Conservation (phyloP, 2,797 vertebrate genomes). For the Urosaurus nigricauda region DNA sequence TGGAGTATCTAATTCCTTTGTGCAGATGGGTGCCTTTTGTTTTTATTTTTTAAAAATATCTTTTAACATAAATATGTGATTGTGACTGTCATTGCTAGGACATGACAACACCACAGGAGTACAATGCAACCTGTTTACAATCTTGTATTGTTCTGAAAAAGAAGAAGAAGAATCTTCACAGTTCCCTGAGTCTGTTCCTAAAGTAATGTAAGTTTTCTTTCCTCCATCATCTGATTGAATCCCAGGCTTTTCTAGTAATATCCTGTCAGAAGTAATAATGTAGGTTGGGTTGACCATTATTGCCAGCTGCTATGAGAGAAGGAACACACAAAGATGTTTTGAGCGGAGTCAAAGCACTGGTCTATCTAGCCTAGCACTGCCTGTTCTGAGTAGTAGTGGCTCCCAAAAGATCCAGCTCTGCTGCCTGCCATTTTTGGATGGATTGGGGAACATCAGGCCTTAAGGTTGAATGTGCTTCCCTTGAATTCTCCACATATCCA, state of each 20-base stretch:
- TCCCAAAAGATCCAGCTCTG: not conserved
- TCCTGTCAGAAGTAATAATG: not conserved
- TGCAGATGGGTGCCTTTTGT: slow-evolving; percentile 40
- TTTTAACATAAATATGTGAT: not conserved
- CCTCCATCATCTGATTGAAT: not conserved
- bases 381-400: not conserved
- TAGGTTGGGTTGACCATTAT: not conserved
- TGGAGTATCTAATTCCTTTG: not conserved
- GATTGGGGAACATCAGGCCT: not conserved
- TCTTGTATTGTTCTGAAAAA: not conserved
- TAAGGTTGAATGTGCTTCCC: not conserved
- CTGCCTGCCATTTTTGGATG: not conserved
- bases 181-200: too few species aligned
- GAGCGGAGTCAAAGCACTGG: not conserved
- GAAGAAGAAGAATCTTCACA: too few species aligned
- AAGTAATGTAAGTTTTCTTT: too few species aligned
- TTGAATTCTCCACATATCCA: not conserved
- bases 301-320: not conserved
- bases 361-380: not conserved
- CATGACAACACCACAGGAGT: not conserved
- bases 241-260: not conserved
- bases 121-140: not conserved
- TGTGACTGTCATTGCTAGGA: not conserved
- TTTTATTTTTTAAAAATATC: not conserved
- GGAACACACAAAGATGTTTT: not conserved